A percentile compares a stretch with the other conserved stretches of the same genome.
These are phyloP conservation scores for Eulemur coronatus DNA, from an alignment of 2,797 vertebrate species.

Conservation along the genomic window DNA sequence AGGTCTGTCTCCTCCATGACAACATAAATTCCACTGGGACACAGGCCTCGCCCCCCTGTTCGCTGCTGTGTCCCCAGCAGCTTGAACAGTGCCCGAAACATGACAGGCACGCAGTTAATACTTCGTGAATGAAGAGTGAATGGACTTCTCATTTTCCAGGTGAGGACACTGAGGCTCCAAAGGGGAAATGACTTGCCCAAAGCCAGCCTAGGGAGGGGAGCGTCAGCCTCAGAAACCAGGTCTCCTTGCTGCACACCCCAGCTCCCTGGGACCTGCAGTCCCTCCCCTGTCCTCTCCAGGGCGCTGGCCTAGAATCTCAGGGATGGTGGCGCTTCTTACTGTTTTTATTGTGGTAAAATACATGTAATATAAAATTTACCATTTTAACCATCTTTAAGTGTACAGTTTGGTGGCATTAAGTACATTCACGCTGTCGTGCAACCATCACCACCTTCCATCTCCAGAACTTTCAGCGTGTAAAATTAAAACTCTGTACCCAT, in stretches of 20 bases:
- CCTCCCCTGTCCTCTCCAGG: background rate
- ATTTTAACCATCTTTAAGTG: accelerated
- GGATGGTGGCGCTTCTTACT: background rate
- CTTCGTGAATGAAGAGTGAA: background rate
- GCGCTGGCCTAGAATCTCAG: background rate
- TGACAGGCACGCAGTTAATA: background rate
- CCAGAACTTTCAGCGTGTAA: background rate
- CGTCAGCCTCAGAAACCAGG: background rate
- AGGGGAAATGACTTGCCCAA: too few relatives aligned
- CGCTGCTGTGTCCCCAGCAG: background rate
- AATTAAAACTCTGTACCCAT: too few relatives aligned
- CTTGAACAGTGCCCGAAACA: background rate
- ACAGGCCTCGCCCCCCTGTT: background rate
- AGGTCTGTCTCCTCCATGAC: background rate
- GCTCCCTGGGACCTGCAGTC: background rate
- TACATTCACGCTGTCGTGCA: too few relatives aligned
- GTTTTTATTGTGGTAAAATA: background rate
- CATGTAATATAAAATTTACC: background rate
- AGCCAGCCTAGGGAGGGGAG: background rate
- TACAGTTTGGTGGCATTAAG: background rate
- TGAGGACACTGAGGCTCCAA: background rate
- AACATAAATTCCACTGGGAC: background rate
- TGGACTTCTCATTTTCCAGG: background rate
- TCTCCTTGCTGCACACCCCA: background rate
- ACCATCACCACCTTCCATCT: background rate